These are phyloP conservation scores for Sebastes matsubarae DNA, from an alignment of 2,797 vertebrate genomes.

Conservation along the genomic window DNA sequence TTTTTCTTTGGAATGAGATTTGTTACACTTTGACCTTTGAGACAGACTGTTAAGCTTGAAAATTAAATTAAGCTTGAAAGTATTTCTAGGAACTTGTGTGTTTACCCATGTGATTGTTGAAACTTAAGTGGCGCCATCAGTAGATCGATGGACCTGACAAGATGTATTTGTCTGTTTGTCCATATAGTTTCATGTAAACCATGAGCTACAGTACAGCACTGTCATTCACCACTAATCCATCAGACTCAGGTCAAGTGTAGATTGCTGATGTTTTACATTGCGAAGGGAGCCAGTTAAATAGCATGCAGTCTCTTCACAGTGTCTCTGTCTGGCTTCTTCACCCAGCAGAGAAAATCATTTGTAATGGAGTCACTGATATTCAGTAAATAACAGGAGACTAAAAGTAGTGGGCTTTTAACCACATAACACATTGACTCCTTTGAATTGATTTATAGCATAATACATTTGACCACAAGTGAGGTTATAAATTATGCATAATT, in stretches of 20 bases:
- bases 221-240: constrained; percentile 29
- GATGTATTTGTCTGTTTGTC: constrained; percentile 31
- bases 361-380: not conserved
- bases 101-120: constrained; percentile 32
- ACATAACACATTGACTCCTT: not conserved
- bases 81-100: constrained; percentile 1
- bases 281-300: constrained; percentile 2
- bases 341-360: not conserved
- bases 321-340: not conserved
- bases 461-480: not conserved
- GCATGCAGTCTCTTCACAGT: not conserved
- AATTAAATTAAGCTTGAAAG: constrained; percentile 9
- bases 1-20: constrained; percentile 15
- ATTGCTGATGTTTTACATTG: constrained; percentile 7
- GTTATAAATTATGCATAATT: not conserved
- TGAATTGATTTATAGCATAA: not conserved
- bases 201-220: not conserved
- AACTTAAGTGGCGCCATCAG: constrained; percentile 27
- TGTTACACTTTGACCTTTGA: constrained; percentile 4
- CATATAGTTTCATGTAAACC: constrained; percentile 3
- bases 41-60: not conserved
- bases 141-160: constrained; percentile 33
- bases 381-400: not conserved
- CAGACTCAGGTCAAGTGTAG: constrained; percentile 6
- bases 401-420: not conserved